Evolutionary conservation across 1,140 invertebrate species (phyloP).

Genomic region (Platyscapa corneri): DNA sequence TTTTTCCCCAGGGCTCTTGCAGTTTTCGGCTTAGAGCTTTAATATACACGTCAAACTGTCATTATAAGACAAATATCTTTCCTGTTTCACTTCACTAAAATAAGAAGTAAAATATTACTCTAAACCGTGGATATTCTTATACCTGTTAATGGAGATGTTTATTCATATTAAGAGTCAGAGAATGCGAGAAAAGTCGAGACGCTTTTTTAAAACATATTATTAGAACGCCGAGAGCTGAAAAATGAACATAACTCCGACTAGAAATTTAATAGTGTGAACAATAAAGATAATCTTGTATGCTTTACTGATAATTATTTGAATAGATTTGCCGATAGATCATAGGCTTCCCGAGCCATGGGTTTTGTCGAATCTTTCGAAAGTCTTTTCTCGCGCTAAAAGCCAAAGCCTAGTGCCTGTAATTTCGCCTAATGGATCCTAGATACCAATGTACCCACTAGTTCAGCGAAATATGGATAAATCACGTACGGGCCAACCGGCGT

Average conservation of each 20-base stretch:
- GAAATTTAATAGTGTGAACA: not conserved
- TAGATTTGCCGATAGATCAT: not conserved
- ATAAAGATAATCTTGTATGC: not conserved
- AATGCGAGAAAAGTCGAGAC: not conserved
- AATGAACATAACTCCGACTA: not conserved
- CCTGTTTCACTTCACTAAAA: not conserved
- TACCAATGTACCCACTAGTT: not conserved
- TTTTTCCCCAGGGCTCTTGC: not conserved
- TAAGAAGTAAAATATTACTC: not conserved
- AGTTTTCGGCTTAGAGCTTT: constrained; percentile 13
- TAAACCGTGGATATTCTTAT: not conserved
- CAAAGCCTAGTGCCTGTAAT: not conserved
- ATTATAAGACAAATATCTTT: not conserved
- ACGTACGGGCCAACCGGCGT: not conserved
- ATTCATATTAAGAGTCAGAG: not conserved
- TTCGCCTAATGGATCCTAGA: constrained; percentile 4
- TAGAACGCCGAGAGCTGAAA: not conserved
- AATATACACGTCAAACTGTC: not conserved
- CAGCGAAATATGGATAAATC: not conserved
- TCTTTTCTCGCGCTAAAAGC: not conserved
- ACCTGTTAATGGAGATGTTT: not conserved
- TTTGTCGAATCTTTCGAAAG: constrained; percentile 20
- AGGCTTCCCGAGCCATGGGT: not conserved
- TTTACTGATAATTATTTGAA: not conserved
- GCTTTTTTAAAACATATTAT: not conserved